Conservation (phyloP, 2,888 invertebrate genomes). For the Agrochola circellaris region DNA sequence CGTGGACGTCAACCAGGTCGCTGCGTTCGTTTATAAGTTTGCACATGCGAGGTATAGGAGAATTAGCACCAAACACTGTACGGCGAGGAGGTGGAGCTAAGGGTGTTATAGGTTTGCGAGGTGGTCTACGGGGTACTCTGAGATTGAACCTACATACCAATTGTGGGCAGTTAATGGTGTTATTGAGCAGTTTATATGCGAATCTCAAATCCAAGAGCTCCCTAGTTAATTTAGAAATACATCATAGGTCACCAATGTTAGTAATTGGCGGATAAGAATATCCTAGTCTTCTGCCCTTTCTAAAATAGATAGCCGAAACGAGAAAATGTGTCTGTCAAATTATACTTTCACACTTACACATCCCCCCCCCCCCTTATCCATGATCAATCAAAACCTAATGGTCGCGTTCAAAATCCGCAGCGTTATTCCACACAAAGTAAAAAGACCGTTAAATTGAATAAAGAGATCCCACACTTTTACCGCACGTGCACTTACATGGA, state of each 20-base stretch:
- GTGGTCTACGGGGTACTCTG: too few relatives aligned
- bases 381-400: constrained; percentile 13
- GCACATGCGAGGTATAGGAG: too few relatives aligned
- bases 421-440: constrained; percentile 23
- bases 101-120: too few relatives aligned
- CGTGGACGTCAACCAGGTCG: too few relatives aligned
- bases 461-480: constrained; percentile 31
- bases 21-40: too few relatives aligned
- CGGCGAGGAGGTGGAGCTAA: too few relatives aligned
- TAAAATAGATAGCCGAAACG: background rate
- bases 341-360: background rate
- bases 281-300: background rate
- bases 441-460: constrained; percentile 49
- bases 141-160: too few relatives aligned
- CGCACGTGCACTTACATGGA: constrained; percentile 47
- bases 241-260: background rate
- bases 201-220: too few relatives aligned
- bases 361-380: background rate
- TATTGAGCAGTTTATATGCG: too few relatives aligned
- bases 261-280: background rate
- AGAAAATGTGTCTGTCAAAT: background rate
- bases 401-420: constrained; percentile 21
- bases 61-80: too few relatives aligned
- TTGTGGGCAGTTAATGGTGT: too few relatives aligned
- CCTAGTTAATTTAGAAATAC: background rate